Conservation (phyloP, 2,113 vertebrate genomes). For the Murina feae region DNA sequence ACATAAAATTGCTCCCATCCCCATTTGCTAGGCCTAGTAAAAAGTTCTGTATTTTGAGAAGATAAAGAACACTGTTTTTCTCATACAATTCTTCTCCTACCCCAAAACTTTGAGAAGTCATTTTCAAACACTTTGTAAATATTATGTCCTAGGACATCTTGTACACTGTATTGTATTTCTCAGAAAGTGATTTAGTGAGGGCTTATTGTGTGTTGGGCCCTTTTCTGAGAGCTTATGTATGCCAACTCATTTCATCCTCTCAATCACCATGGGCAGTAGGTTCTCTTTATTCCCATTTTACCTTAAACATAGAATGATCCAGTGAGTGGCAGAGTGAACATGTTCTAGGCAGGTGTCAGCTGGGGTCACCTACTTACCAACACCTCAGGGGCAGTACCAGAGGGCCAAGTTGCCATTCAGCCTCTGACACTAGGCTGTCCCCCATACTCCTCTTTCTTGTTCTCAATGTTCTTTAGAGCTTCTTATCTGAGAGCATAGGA, state of each 20-base stretch:
- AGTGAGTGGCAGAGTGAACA: fast-evolving
- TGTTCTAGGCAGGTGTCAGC: neutral
- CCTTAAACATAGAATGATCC: neutral
- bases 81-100: neutral
- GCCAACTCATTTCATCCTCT: neutral
- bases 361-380: neutral
- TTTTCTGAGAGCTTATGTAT: neutral
- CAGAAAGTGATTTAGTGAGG: neutral
- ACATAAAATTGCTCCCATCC: neutral
- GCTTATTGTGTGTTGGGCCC: neutral
- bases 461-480: neutral
- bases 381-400: neutral
- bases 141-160: neutral
- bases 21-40: neutral
- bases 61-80: conserved; percentile 15
- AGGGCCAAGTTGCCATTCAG: neutral
- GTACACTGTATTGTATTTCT: neutral
- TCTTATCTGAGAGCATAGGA: neutral
- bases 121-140: conserved; percentile 28
- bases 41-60: conserved; percentile 2
- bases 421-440: neutral
- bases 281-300: neutral
- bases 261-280: neutral
- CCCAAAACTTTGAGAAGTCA: conserved; percentile 20
- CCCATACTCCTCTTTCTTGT: fast-evolving